phyloP scores from a whole-genome alignment of 2,888 invertebrate genomes.

The Caenorhabditis sp. region DNA sequence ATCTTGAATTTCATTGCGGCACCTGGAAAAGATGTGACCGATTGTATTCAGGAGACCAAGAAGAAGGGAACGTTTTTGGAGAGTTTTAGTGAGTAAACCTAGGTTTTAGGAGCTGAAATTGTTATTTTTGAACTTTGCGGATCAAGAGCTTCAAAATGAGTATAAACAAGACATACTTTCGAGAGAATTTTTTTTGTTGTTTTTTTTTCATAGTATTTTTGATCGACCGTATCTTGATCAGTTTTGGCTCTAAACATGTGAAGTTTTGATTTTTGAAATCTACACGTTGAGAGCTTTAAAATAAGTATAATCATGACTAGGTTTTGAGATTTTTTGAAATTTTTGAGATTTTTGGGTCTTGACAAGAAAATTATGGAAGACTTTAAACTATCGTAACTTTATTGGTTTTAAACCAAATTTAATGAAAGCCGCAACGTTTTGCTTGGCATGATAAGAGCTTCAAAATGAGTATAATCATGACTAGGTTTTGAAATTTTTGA shows the following conservation, averaged over 20 bases:
- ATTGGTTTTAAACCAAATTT: too few relatives aligned
- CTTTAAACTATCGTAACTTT: too few relatives aligned
- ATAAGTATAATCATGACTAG: background rate
- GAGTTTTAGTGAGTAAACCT: background rate
- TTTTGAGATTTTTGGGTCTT: background rate
- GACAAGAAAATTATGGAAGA: too few relatives aligned
- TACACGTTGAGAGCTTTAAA: background rate
- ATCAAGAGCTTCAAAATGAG: background rate
- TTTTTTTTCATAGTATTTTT: too few relatives aligned
- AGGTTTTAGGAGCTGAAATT: background rate
- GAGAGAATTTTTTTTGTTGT: background rate
- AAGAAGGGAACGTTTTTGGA: constrained; percentile 21
- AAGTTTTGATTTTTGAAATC: background rate
- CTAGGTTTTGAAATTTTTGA: background rate
- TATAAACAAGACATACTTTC: background rate
- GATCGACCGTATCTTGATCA: background rate
- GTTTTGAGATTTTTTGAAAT: background rate
- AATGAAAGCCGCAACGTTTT: too few relatives aligned
- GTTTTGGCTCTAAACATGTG: background rate
- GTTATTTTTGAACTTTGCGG: background rate
- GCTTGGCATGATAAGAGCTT: too few relatives aligned
- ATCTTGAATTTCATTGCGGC: constrained; percentile 61
- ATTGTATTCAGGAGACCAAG: constrained; percentile 68
- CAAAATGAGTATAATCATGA: too few relatives aligned
- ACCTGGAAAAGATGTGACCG: constrained; percentile 62